Base-by-base conservation (phyloP, 2,888 invertebrate species). In the Macroteleia sp. region DNA sequence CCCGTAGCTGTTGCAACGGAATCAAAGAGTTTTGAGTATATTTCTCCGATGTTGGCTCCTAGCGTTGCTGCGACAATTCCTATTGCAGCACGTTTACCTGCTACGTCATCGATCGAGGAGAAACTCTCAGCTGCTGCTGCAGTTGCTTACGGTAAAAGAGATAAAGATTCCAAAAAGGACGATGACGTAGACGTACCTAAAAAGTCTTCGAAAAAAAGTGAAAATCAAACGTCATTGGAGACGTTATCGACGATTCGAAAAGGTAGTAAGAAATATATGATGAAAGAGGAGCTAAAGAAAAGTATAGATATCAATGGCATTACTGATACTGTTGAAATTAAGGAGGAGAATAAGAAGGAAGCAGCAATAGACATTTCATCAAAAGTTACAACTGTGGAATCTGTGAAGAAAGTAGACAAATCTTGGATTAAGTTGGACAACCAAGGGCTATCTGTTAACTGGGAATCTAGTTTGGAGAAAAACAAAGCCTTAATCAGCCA, bases 101-200 rank as follows among this genome's bases (percentile, higher is more conserved):
- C 91, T 0, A 91, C 91, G 0, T 91, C 91, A 0, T 88, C 90
- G 2, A 91, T 91, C 17, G 91, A 91, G 54, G 91, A 91, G 59
- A 91, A 91, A 50, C 67, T 91, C 1, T 90, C 90, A 0, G 89
- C 87, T 0, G 88, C 90, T 1, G 81, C 82, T 3, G 88, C 89
- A 0, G 82, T 89, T 69, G 89, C 88, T 17, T 89, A 87, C 16
- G 89, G 90, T 56, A 74, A 83, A 25, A 90, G 88, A 42, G 90
- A 90, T 14, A 91, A 89, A 36, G 90, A 90, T 10, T 46, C 62
- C 0, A 86, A 86, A 16, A 89, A 87, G 41, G 88, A 90, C 4
- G 91, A 91, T 1, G 91, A 88, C 16, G 83, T 82, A 28, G 91
- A 83, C n/a, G 12, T 25, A 1, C 50, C 25, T 2, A 80, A 77